Base-by-base conservation (phyloP, 37 sponge, comb jelly and placozoan genomes). In the Diacarnus erythraeanus region DNA sequence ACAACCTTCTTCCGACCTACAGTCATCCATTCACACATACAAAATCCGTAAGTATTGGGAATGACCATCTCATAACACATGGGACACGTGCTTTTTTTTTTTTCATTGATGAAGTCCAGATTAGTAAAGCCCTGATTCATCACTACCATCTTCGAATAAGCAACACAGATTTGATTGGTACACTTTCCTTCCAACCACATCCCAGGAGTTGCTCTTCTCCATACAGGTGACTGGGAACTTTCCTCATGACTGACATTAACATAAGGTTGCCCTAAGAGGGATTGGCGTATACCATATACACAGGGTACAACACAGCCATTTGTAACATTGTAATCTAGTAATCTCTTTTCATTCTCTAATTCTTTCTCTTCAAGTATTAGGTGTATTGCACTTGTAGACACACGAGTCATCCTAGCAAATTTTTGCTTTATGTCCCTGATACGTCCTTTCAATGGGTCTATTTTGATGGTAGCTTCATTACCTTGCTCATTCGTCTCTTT, bases 171-270 rank as follows among this genome's bases (percentile, higher is more conserved):
- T 12, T 44, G 26, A 41, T 72, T 72, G 23, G 27, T 47, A 47
- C 73, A 72, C 26, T 26, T 25, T 31, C 73, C 73, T 72, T 72
- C 73, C 26, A 72, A 31, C 34, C 73, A 72, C 73, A 72, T 43
- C 12, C 73, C 73, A 0, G 44, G 44, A 0, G 44, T 42, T 15
- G 73, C 73, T 41, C 73, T 72, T 54, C 73, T 38, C 73, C 73
- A 72, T 6, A 51, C 54, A 21, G 31, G 66, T 30, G 3, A 3
- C 2, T 12, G 9, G 33, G 34, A 18, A 18, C 15, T 30, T 47
- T 47, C 66, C 17, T 65, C 33, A 8, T 65, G 66, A 30, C 17
- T 2, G 2, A 65, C 33, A 35, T 65, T 17, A 17, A 65, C 35
- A 65, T 65, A 65, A 2, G 66, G 66, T 3, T 17, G 29, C 2